Percentiles rank a stretch among this genome's conserved stretches.
phyloP scores from a whole-genome alignment of 2,113 vertebrate genomes.

The Crotophaga sulcirostris region DNA sequence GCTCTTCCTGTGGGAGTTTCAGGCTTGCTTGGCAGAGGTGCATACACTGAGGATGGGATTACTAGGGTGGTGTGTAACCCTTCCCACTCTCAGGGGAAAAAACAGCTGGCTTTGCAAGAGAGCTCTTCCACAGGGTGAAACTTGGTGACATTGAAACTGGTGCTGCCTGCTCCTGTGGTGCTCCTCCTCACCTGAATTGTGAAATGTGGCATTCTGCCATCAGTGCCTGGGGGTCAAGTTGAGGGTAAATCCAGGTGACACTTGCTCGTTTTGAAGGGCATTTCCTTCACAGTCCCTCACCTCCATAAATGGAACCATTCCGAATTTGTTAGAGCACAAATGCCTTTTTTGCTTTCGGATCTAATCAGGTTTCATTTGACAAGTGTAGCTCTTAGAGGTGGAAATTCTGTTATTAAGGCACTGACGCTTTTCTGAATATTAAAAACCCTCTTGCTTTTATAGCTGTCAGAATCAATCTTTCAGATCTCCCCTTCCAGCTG shows the following conservation, averaged over 20 bases:
- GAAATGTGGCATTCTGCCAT: neutral
- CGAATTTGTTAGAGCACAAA: neutral
- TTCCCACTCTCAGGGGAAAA: neutral
- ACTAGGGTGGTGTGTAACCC: fast-evolving
- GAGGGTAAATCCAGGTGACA: neutral
- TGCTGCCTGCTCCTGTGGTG: neutral
- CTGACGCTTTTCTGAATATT: slow-evolving; percentile 31
- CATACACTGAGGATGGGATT: neutral
- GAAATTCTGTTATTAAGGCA: slow-evolving; percentile 5
- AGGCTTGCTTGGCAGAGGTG: neutral
- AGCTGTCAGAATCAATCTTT: slow-evolving; percentile 23
- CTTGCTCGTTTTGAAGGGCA: neutral
- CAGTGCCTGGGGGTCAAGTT: fast-evolving
- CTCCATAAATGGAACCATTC: neutral
- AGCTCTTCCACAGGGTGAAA: neutral
- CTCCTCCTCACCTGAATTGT: neutral
- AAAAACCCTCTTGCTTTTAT: neutral
- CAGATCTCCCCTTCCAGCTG: neutral
- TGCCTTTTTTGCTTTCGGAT: neutral
- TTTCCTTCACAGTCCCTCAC: neutral
- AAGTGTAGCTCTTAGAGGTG: neutral
- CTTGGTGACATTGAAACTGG: neutral
- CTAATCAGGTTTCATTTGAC: neutral
- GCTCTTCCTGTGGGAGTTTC: neutral
- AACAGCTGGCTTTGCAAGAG: neutral